These are phyloP conservation scores for Galago senegalensis DNA, from an alignment of 2,797 vertebrate species.

Conservation along the genomic window DNA sequence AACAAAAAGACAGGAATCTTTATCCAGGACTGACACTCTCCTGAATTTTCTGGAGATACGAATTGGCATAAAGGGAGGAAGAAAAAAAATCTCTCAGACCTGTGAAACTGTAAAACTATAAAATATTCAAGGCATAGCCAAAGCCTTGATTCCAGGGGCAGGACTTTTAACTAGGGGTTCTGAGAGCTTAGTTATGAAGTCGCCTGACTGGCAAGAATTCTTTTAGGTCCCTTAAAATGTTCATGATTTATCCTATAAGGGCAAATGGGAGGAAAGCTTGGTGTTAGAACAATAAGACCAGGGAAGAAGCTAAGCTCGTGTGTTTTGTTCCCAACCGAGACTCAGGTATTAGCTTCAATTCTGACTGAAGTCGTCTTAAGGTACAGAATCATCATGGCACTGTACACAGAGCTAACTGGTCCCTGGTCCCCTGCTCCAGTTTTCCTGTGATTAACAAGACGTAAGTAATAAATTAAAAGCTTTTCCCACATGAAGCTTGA, in stretches of 20 bases:
- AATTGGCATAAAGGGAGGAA: conserved; percentile 12
- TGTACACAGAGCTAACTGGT: neutral
- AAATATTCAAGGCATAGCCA: neutral
- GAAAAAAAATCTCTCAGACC: neutral
- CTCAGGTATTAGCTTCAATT: neutral
- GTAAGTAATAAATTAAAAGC: neutral
- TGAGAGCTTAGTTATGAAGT: conserved; percentile 46
- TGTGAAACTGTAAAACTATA: neutral
- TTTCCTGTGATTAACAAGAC: conserved; percentile 30
- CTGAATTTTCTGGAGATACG: conserved; percentile 10
- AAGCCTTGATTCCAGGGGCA: conserved; percentile 34
- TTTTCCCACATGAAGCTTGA: neutral
- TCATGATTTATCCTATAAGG: neutral
- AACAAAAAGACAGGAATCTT: conserved; percentile 4
- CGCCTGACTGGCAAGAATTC: neutral
- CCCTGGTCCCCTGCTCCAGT: neutral
- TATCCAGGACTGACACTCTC: conserved; percentile 22
- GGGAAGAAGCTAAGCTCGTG: neutral
- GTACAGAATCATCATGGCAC: neutral
- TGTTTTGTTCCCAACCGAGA: neutral
- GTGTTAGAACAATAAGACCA: neutral
- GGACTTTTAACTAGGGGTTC: neutral
- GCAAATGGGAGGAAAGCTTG: neutral
- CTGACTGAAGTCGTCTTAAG: neutral
- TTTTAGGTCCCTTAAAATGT: conserved; percentile 15